phyloP scores from a whole-genome alignment of 2,113 vertebrate species.

The Atlantisia rogersi region DNA sequence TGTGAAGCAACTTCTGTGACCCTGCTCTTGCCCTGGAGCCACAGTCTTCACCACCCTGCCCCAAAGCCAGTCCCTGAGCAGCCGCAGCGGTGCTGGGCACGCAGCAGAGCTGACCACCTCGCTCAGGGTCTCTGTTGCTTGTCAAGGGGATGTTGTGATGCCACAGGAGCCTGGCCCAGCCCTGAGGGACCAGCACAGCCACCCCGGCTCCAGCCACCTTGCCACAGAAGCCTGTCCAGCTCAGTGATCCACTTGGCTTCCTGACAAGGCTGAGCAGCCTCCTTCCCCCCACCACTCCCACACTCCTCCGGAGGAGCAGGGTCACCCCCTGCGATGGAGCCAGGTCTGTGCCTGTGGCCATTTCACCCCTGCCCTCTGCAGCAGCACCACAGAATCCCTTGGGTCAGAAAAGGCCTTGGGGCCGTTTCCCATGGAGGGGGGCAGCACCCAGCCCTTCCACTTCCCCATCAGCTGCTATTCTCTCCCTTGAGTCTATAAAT shows the following conservation, averaged over 20 bases:
- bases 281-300: too few species aligned
- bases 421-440: rapidly evolving
- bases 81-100: rapidly evolving
- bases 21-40: too few species aligned
- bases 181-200: neutral
- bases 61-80: neutral
- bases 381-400: neutral
- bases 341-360: neutral
- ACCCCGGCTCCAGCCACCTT: neutral
- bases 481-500: neutral
- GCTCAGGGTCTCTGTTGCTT: neutral
- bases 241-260: neutral
- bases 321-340: rapidly evolving
- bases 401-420: neutral
- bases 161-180: rapidly evolving
- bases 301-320: neutral
- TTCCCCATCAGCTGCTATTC: neutral
- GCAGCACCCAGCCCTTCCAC: neutral
- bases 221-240: rapidly evolving
- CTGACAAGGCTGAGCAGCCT: too few species aligned
- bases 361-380: neutral
- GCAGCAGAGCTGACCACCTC: neutral
- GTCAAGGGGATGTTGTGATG: neutral
- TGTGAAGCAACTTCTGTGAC: too few species aligned
- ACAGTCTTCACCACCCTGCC: rapidly evolving